Evolutionary conservation across 35 echinoderm and acorn worm genomes (phyloP).

Genomic region (Stichopus chloronotus): DNA sequence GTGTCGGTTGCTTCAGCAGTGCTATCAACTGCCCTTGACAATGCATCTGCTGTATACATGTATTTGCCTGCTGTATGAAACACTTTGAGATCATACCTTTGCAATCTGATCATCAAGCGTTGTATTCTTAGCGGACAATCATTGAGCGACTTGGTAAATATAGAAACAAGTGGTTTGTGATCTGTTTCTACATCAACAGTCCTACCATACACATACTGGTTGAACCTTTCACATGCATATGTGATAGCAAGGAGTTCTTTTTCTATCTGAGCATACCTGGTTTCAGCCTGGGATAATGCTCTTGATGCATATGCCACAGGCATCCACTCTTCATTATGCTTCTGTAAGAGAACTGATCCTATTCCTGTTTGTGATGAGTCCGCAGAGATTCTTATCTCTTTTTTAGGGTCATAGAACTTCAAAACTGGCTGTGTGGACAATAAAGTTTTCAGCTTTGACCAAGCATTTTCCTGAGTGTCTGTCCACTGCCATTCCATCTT

Average conservation of each 20-base stretch:
- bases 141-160: constrained; percentile 44
- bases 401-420: no score
- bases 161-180: constrained; percentile 53
- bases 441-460: background rate
- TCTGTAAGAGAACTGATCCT: constrained; percentile 53
- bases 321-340: background rate
- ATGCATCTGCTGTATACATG: constrained; percentile 6
- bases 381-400: no score
- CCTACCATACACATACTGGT: constrained; percentile 45
- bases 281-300: constrained; percentile 14
- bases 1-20: background rate
- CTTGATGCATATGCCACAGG: constrained; percentile 48
- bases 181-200: constrained; percentile 39
- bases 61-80: constrained; percentile 30
- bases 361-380: constrained; percentile 38
- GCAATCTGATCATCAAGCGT: constrained; percentile 21
- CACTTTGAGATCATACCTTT: constrained; percentile 38
- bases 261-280: constrained; percentile 39
- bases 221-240: constrained; percentile 60
- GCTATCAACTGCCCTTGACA: constrained; percentile 36
- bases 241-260: constrained; percentile 10
- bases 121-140: constrained; percentile 29
- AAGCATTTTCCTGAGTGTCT: background rate
- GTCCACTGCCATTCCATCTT: constrained; percentile 25
- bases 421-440: no score